Evolutionary conservation across 2,113 vertebrate genomes (phyloP), one percentile per base, ranked within the genome.

Genomic region (Lethenteron reissneri): DNA sequence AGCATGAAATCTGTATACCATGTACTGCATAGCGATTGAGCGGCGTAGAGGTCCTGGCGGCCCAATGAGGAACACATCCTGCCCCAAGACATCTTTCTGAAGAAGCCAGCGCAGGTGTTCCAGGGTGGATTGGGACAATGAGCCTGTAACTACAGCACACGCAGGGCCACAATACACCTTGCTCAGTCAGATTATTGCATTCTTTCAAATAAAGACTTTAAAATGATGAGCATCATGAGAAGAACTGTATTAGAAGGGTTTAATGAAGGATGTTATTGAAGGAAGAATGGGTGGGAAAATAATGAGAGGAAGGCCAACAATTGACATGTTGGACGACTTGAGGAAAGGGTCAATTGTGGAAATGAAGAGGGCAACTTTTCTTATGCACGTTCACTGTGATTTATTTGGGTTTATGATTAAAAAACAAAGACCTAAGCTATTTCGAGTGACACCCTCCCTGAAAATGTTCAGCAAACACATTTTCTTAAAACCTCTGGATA

Each of bases 101-200:
- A 99, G 95, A 74, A 99, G 91, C 94, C 94, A 99, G 82, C 87
- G 84, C 10, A 99, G 83, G 77, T 99, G 90, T 56, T 95, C 87
- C 73, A 81, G 79, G 25, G 92, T 79, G 10, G 85, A 81, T 58
- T 95, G 89, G 6, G 87, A 80, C 73, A 88, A 14, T 57, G 83
- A 81, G 57, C 88, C 86, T 75, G 83, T 83, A 80, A 92, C 94
- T 99, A 72, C 68, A 75, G 70, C 2, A 72, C 76, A 73, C 69
- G 78, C 25, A 76, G 41, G 41, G 41, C 41, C 41, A 21, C 72
- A 11, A 57, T 0, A 1, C 2, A 15, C 56, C 15, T 56, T 3
- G 69, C 25, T 21, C n/a, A 70, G 2, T 1, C 15, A 70, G n/a
- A 68, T 17, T 58, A 56, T 73, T 71, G 69, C 12, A 21, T 71